Base-by-base conservation (phyloP, 2,888 invertebrate species). In the Drosophila tanythrix region DNA sequence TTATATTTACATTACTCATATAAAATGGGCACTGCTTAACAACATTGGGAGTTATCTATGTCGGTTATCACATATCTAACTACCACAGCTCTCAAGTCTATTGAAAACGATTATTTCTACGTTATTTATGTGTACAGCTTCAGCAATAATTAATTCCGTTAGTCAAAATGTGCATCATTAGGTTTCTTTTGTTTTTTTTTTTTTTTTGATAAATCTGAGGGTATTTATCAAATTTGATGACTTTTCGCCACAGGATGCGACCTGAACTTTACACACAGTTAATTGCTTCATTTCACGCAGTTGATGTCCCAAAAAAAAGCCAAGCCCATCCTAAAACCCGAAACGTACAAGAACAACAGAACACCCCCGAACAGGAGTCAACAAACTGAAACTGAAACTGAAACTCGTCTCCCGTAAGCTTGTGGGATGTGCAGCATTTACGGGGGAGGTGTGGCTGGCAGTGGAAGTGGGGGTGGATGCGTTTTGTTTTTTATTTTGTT, bases 211-310 rank as follows among this genome's bases (percentile, higher is more conserved):
- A 61, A 87, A 87, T 79, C 82, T 65, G 43, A 31, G 40, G 29
- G 7, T 63, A 82, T 82, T 72, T 53, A 75, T 87, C 87, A 84
- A 56, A 64, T 38, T 59, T 52, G 79, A 62, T 63, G 81, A 53
- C 27, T 51, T 67, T 76, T 72, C 66, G 43, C 72, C 76, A 36
- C 77, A 68, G 58, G 74, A 74, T 70, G 60, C 70, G 72, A 61
- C 67, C 68, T 80, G 76, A 88, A 90, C 82, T 90, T 86, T 81
- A 61, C 73, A 80, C 52, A 62, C 75, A 81, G 82, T 88, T 90
- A 91, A 92, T 92, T 90, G 89, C 91, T 91, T 89, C 82, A 92
- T 92, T 92, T 91, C 91, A 92, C 90, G 92, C 91, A 90, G 87
- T 89, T 87, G 81, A 88, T 81, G 82, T 70, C 65, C 76, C 63